Conservation (phyloP, 2,113 vertebrate species). For the Eulemur macaco region DNA sequence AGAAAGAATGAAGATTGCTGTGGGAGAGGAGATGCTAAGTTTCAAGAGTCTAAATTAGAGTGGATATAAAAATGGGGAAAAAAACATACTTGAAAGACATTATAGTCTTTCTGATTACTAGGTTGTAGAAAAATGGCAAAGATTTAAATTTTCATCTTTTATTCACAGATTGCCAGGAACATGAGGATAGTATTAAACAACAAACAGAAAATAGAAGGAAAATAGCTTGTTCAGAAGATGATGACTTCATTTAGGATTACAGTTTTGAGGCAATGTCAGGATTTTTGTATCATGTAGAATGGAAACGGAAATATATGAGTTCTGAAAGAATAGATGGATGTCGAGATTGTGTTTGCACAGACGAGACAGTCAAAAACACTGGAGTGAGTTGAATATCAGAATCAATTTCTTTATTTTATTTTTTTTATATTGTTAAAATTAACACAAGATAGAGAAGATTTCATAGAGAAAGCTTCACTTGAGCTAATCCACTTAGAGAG, state of each 20-base stretch:
- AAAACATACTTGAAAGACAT: neutral
- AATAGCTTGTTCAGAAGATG: neutral
- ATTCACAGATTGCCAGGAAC: too few relatives aligned
- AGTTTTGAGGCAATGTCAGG: neutral
- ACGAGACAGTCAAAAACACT: neutral
- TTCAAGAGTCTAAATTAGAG: neutral
- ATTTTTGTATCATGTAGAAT: neutral
- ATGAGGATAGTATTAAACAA: neutral
- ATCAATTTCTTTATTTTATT: neutral
- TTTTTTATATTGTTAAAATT: neutral
- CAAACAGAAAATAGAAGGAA: neutral
- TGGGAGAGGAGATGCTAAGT: neutral
- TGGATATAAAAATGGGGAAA: neutral
- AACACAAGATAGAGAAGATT: too few relatives aligned
- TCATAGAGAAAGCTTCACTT: neutral
- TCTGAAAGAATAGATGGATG: fast-evolving
- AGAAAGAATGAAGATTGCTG: neutral
- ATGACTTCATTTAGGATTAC: neutral
- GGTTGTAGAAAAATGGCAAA: neutral
- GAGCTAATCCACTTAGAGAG: neutral
- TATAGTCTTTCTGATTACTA: neutral
- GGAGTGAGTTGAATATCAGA: neutral
- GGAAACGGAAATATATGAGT: neutral
- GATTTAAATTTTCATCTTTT: neutral
- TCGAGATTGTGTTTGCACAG: neutral